Evolutionary conservation across 2,113 vertebrate species (phyloP).

Genomic region (Apteryx mantelli): DNA sequence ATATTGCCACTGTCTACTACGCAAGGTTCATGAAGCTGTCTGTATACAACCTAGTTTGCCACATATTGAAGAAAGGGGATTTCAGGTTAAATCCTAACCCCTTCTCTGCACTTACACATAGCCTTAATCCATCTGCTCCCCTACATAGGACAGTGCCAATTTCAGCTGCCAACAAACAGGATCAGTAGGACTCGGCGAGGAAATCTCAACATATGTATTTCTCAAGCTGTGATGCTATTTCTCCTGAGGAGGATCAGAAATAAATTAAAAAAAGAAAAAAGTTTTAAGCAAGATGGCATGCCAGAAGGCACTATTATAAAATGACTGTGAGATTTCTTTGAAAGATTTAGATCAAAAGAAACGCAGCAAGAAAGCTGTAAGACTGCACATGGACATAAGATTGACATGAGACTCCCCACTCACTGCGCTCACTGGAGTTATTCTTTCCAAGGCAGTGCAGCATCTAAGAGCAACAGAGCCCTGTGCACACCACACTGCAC

Average conservation of each 20-base stretch:
- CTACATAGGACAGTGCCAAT: constrained; percentile 16
- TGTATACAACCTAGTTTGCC: background rate
- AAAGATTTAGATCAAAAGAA: constrained; percentile 13
- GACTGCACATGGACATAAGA: rapidly evolving
- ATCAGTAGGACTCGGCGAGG: constrained; percentile 50
- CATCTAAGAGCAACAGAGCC: background rate
- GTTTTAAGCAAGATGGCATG: constrained; percentile 2
- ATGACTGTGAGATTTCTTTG: background rate
- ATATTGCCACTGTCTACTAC: background rate
- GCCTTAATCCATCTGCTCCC: constrained; percentile 41
- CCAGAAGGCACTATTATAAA: constrained; percentile 53
- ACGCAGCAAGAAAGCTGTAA: constrained; percentile 22
- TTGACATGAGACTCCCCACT: background rate
- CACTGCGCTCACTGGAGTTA: background rate
- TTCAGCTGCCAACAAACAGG: constrained; percentile 50
- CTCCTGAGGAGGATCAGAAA: constrained; percentile 37
- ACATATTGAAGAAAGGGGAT: background rate
- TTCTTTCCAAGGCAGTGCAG: background rate
- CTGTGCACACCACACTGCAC: rapidly evolving
- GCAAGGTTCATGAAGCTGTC: background rate
- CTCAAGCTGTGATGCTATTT: constrained; percentile 44
- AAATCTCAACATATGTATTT: constrained; percentile 45
- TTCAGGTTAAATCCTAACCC: constrained; percentile 16
- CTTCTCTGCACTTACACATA: background rate
- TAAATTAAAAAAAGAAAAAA: background rate